Evolutionary conservation across 1,140 invertebrate species (phyloP).

Genomic region (Drosophila parvula): DNA sequence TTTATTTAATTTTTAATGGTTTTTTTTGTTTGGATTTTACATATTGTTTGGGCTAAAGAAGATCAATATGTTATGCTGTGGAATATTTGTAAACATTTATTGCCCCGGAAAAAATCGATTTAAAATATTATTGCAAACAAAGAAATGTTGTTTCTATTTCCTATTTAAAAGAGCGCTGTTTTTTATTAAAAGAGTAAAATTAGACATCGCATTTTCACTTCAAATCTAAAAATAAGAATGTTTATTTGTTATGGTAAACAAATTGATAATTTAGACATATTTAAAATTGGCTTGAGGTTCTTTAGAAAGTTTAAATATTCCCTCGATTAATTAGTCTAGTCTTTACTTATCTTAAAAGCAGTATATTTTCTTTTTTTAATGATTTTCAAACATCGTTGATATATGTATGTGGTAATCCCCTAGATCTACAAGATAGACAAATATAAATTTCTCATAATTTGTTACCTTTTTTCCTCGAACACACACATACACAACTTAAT

Average conservation of each 20-base stretch:
- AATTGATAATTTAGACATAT: background rate
- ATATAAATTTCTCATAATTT: constrained; percentile 18
- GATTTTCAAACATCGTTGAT: background rate
- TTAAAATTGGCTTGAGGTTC: background rate
- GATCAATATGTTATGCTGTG: background rate
- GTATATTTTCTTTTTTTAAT: background rate
- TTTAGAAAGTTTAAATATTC: background rate
- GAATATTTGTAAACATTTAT: constrained; percentile 7
- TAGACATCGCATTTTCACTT: background rate
- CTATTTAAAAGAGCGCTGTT: background rate
- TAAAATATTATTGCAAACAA: constrained; percentile 23
- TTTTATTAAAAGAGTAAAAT: constrained; percentile 25
- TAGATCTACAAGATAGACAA: background rate
- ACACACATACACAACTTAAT: constrained; percentile 15
- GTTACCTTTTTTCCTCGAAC: constrained; percentile 1
- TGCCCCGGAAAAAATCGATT: constrained; percentile 15
- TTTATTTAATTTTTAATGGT: constrained; percentile 23
- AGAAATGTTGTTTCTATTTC: background rate
- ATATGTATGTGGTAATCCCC: background rate
- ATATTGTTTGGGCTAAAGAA: constrained; percentile 2
- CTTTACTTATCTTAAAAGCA: background rate
- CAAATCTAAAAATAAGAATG: constrained; percentile 7
- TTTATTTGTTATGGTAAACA: background rate
- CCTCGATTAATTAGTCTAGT: background rate
- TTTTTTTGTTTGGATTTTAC: constrained; percentile 16